Conservation (phyloP, 2,797 vertebrate genomes). For the Gymnoscopelus microlampas region DNA sequence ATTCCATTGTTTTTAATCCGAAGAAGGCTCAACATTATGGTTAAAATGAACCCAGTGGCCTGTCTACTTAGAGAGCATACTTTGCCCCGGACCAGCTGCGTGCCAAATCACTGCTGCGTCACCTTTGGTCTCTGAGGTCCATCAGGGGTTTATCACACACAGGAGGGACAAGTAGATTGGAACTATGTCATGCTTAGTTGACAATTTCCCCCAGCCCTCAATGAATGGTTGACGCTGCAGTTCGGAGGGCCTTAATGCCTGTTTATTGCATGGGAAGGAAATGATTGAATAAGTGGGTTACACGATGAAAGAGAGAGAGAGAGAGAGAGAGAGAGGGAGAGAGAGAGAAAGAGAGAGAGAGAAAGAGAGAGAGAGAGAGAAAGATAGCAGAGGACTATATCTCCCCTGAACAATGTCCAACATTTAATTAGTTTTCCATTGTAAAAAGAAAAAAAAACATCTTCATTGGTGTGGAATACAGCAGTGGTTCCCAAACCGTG, state of each 20-base stretch:
- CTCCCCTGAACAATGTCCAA: constrained; percentile 44
- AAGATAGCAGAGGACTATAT: constrained; percentile 22
- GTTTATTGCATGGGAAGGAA: constrained; percentile 57
- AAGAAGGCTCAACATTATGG: background rate
- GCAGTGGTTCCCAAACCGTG: too few species aligned
- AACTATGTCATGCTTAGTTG: constrained; percentile 47
- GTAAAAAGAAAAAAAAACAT: constrained; percentile 47
- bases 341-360: too few species aligned
- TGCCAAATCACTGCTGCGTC: constrained; percentile 28
- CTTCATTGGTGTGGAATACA: constrained; percentile 41
- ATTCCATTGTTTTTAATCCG: too few species aligned
- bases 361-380: too few species aligned
- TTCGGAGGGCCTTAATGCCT: constrained; percentile 25
- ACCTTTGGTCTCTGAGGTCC: constrained; percentile 57
- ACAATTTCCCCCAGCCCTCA: constrained; percentile 42
- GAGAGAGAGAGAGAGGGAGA: too few species aligned
- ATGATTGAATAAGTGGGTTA: constrained; percentile 42
- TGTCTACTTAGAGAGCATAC: constrained; percentile 35
- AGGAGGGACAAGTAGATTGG: constrained; percentile 25
- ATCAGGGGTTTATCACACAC: constrained; percentile 24
- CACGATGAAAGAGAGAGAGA: background rate
- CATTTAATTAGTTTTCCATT: constrained; percentile 53
- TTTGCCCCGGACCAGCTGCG: constrained; percentile 40
- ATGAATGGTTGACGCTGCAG: constrained; percentile 50
- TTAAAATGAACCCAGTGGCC: constrained; percentile 26